Evolutionary conservation across 2,888 invertebrate species (phyloP).

Genomic region (Hypercompe scribonia): DNA sequence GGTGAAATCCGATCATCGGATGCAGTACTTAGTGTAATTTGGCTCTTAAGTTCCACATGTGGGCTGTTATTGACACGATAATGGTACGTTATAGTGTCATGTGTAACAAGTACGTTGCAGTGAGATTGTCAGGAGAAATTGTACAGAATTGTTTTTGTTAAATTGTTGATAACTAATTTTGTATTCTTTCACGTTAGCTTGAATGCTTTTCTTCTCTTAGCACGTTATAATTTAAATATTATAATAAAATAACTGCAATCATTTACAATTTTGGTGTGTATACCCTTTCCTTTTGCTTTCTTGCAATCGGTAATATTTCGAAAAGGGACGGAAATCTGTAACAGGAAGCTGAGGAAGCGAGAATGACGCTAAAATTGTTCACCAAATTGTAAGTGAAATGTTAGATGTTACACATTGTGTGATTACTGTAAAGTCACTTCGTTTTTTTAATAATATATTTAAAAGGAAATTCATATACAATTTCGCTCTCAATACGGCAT

Average conservation of each 20-base stretch:
- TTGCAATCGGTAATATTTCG: neutral
- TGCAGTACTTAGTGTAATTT: conserved; percentile 37
- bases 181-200: neutral
- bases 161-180: neutral
- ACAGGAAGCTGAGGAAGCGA: neutral
- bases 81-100: conserved; percentile 33
- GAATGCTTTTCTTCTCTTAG: neutral
- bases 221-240: no score
- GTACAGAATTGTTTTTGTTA: neutral
- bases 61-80: conserved; percentile 40
- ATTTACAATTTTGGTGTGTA: neutral
- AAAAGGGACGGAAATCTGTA: neutral
- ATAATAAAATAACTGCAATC: no score
- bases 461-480: neutral
- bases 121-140: neutral
- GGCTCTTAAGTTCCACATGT: conserved; percentile 35
- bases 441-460: neutral
- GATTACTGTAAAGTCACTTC: neutral
- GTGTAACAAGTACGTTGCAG: conserved; percentile 25
- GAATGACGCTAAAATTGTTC: neutral
- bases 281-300: neutral
- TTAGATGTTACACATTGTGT: neutral
- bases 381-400: neutral
- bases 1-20: conserved; percentile 38
- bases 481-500: neutral